These are phyloP conservation scores for Rhynchopsitta pachyrhyncha DNA, from an alignment of 2,113 vertebrate species.

Conservation along the genomic window DNA sequence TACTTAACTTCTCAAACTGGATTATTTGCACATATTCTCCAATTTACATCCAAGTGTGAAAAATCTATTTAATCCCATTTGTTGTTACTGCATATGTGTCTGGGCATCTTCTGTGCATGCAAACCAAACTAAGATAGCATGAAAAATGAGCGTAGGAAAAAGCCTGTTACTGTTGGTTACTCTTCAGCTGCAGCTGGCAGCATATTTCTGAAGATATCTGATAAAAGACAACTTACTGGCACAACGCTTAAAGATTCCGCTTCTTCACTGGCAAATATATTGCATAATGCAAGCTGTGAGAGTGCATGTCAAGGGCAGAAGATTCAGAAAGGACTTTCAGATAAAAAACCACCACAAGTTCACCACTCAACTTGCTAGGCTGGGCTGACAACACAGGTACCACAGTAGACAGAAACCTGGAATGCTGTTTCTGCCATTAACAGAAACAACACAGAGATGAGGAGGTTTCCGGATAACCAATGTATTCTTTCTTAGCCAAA, in stretches of 20 bases:
- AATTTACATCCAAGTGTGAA: neutral
- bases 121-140: neutral
- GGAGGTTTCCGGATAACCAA: neutral
- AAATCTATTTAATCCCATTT: neutral
- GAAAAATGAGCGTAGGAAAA: neutral
- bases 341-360: neutral
- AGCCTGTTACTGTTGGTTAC: neutral
- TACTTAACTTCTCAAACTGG: neutral
- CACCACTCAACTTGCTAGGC: neutral
- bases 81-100: neutral
- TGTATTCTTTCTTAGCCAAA: neutral
- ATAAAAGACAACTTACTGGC: neutral
- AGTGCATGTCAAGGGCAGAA: neutral
- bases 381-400: neutral
- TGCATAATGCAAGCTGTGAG: neutral
- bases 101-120: neutral
- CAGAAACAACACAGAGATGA: neutral
- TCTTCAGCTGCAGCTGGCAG: neutral
- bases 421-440: neutral
- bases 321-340: neutral
- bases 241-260: neutral
- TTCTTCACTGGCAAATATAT: neutral
- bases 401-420: neutral
- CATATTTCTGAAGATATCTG: neutral
- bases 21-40: neutral